Base-by-base conservation (phyloP, 2,888 invertebrate genomes). In the Microctonus brassicae region DNA sequence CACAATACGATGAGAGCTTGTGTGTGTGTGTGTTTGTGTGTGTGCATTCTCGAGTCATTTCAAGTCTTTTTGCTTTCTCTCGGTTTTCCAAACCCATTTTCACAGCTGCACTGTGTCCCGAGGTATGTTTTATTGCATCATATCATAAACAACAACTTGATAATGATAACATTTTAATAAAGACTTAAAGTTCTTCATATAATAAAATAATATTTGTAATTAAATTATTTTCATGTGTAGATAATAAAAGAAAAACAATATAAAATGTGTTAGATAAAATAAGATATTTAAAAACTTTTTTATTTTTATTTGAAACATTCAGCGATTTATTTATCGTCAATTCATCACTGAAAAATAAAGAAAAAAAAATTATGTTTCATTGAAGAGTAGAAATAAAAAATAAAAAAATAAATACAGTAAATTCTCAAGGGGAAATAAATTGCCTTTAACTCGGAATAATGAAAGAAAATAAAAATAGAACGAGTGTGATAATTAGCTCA, bases 401-500 rank as follows among this genome's bases (percentile, higher is more conserved):
- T 4, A 47, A 47, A 47, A 47, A 20, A 7, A 9, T 6, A n/a
- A 47, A 17, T 6, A 17, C 7, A 47, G 47, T n/a, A 17, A 47
- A 9, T 47, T n/a, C n/a, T n/a, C 0, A 17, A 4, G 47, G 7
- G 20, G 7, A 47, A 47, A 20, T 47, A 17, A 47, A 2, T 47
- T n/a, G 36, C 17, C 47, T 47, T 17, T 1, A 20, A 17, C 17
- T 9, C 6, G 6, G 47, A 6, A 20, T 17, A 47, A 47, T 47
- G 9, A 17, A n/a, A 47, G 17, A 20, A n/a, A n/a, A 20, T n/a
- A 47, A 47, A n/a, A 42, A 24, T 29, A 17, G 22, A 53, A 17
- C 42, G 57, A 39, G 22, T 22, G 64, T 61, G 75, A 76, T 76
- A 76, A 76, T 76, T 75, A 76, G 74, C 67, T 62, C 65, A 60